These are phyloP conservation scores for Ceyx erithaca DNA, from an alignment of 2,797 vertebrate species.

Conservation along the genomic window DNA sequence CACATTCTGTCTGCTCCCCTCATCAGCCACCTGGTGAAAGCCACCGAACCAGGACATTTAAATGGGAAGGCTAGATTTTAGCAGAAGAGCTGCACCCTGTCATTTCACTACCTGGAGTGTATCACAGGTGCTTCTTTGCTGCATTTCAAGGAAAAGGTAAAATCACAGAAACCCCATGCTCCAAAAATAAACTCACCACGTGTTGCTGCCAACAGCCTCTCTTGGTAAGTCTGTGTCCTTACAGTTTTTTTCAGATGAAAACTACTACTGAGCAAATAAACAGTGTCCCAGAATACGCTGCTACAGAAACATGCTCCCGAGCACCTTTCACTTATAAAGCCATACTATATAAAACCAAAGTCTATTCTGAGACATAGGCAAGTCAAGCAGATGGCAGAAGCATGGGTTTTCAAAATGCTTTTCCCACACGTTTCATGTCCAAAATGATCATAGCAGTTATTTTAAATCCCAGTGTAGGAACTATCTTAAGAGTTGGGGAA, in stretches of 20 bases:
- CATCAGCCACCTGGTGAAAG: background rate
- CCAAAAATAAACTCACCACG: background rate
- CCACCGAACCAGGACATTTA: background rate
- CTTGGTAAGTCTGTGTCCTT: background rate
- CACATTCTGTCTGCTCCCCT: background rate
- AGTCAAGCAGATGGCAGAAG: background rate
- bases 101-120: rapidly evolving
- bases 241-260: background rate
- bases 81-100: background rate
- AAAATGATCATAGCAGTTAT: background rate
- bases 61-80: background rate
- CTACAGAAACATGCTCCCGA: background rate
- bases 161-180: background rate
- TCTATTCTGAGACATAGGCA: background rate
- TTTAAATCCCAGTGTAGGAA: background rate
- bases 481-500: background rate
- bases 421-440: background rate
- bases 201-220: background rate
- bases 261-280: background rate
- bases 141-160: background rate
- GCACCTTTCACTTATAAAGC: background rate
- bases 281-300: background rate
- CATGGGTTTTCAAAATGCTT: background rate
- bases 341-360: background rate
- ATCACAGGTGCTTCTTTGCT: background rate